Evolutionary conservation across 1,140 invertebrate species (phyloP), one percentile per base, ranked within the genome.

Genomic region (Rhopalosiphum padi): DNA sequence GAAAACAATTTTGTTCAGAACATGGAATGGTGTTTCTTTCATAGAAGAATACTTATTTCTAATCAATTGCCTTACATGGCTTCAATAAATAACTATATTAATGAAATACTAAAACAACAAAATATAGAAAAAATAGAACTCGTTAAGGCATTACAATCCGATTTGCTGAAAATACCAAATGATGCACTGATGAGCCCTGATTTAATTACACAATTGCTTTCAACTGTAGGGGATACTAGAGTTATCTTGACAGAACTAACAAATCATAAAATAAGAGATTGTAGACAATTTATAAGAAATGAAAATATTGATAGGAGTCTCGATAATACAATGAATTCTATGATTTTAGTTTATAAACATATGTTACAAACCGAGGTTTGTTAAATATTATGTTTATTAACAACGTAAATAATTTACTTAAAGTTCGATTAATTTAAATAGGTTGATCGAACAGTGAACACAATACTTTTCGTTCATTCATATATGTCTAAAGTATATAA

Each of bases 401-500:
- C 37, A 22, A 11, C 5, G 37, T 43, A 8, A 25, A 35, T 41
- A 25, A 4, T 51, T 25, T 25, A 43, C 22, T 48, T 90, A 43
- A 60, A 0, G 25, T 21, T 41, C 2, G 0, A 55, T 30, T 18
- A 1, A 51, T 86, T 85, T 0, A 41, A 55, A 41, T 93, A 93
- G 91, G 77, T 93, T 6, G 91, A 93, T 43, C 82, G 91, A 2
- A 53, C 43, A 41, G 25, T 86, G 30, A 93, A 86, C 37, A 93
- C 91, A 25, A n/a, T 93, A 35, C 6, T 93, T 41, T 93, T 93
- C 15, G n/a, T 93, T 41, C 85, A 93, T 51, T 30, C 48, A 21
- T 93, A 93, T 18, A 93, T 93, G 91, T 55, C 91, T 30, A 93
- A 93, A 30, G n/a, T 93, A 41, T 86, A 51, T 3, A 86, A 93